Percentiles rank a stretch among this genome's conserved stretches.
These are phyloP conservation scores for Sarcophaga rosellei DNA, from an alignment of 2,888 invertebrate species.

Conservation along the genomic window DNA sequence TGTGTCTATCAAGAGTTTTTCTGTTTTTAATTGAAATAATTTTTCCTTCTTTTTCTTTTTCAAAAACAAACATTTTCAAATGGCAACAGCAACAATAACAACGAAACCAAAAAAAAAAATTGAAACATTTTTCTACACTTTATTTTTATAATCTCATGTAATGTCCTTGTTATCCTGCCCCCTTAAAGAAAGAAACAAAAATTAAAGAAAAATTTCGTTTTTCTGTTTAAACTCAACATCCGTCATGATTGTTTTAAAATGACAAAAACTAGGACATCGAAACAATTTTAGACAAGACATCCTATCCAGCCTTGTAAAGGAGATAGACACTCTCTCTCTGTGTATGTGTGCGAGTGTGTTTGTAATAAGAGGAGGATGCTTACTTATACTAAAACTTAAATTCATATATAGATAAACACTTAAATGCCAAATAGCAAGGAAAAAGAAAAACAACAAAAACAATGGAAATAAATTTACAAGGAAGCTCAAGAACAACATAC, in stretches of 20 bases:
- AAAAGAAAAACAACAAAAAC: background rate
- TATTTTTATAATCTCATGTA: slow-evolving; percentile 23
- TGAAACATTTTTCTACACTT: background rate
- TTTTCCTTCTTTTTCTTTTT: background rate
- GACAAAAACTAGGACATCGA: slow-evolving; percentile 24
- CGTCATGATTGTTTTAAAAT: slow-evolving; percentile 12
- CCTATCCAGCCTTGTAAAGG: no score
- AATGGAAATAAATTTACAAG: background rate
- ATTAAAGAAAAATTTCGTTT: background rate
- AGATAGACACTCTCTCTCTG: no score
- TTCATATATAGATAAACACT: background rate
- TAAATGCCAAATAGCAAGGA: background rate
- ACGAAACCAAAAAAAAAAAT: background rate
- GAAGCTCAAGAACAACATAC: background rate
- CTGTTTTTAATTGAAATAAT: background rate
- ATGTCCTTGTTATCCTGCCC: slow-evolving; percentile 27
- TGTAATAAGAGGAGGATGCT: no score
- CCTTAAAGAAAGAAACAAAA: background rate
- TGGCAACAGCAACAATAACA: no score
- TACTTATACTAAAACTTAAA: no score
- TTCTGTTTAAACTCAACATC: background rate
- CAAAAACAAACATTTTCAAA: background rate
- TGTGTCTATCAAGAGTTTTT: no score
- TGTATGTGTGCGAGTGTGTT: no score
- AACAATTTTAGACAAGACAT: background rate